Evolutionary conservation across 2,113 vertebrate genomes (phyloP).

Genomic region (Nibea albiflora): DNA sequence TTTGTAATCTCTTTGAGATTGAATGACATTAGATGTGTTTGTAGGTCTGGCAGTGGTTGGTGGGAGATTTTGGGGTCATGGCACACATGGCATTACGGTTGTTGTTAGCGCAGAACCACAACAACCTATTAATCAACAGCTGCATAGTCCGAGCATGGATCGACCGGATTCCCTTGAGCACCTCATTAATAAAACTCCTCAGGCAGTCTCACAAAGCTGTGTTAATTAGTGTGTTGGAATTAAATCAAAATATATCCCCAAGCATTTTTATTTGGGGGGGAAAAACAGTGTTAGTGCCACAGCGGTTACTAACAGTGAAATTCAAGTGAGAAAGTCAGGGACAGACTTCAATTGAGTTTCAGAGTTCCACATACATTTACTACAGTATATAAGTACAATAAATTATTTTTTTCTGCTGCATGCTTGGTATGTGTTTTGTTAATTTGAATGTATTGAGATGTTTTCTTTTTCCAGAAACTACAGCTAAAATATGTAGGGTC

Average conservation of each 20-base stretch:
- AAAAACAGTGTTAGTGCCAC: not conserved
- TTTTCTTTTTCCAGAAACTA: not conserved
- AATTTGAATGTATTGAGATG: not conserved
- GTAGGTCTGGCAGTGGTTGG: not conserved
- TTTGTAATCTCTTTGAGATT: not conserved
- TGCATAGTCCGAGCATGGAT: not conserved
- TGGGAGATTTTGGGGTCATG: not conserved
- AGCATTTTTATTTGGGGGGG: not conserved
- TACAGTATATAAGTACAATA: not conserved
- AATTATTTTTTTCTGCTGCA: not conserved
- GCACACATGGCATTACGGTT: conserved; percentile 11
- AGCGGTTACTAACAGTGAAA: not conserved
- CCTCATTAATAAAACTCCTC: conserved; percentile 53
- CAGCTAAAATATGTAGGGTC: not conserved
- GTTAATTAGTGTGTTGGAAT: conserved; percentile 55
- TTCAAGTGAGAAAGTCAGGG: not conserved
- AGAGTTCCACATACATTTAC: not conserved
- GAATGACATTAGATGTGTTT: not conserved
- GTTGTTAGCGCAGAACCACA: conserved; percentile 22
- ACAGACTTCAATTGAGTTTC: not conserved
- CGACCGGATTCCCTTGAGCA: conserved; percentile 20
- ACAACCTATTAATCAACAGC: conserved; percentile 55
- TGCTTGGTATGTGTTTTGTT: not conserved
- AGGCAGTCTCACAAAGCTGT: conserved; percentile 25
- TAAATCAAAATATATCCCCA: conserved; percentile 30